These are phyloP conservation scores for Melanocharis versteri DNA, from an alignment of 2,113 vertebrate species.

Conservation along the genomic window DNA sequence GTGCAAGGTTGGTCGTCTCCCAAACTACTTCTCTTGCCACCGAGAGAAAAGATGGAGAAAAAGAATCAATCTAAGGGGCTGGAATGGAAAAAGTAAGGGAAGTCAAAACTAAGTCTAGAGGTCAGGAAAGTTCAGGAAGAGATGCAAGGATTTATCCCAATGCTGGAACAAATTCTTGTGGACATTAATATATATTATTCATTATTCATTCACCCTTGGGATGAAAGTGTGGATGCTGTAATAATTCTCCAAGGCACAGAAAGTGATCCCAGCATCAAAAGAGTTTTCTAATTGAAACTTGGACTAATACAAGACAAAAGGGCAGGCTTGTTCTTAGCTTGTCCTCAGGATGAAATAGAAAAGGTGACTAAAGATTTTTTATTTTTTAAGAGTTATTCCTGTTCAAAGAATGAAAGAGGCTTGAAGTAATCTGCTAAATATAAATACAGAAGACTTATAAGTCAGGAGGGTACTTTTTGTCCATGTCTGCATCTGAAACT, in stretches of 20 bases:
- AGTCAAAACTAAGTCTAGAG: neutral
- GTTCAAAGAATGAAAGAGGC: neutral
- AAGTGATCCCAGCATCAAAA: neutral
- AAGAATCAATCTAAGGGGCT: neutral
- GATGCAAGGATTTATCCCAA: neutral
- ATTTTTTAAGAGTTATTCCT: neutral
- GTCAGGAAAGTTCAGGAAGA: neutral
- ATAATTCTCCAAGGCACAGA: neutral
- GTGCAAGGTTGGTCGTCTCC: neutral
- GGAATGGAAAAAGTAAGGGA: neutral
- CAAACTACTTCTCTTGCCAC: neutral
- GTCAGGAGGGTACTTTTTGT: neutral
- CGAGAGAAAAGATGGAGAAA: neutral
- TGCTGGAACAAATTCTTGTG: neutral
- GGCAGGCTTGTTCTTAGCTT: neutral
- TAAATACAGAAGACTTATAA: neutral
- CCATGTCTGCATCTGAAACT: neutral
- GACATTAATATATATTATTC: neutral
- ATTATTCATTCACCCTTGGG: neutral
- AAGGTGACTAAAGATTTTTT: neutral
- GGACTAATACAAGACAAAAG: neutral
- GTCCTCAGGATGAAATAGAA: neutral
- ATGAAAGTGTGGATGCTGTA: neutral
- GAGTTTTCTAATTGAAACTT: neutral
- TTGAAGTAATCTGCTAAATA: neutral